Percentiles rank a stretch among this genome's conserved stretches.
phyloP scores from a whole-genome alignment of 1,140 invertebrate species.

The Delia radicum region DNA sequence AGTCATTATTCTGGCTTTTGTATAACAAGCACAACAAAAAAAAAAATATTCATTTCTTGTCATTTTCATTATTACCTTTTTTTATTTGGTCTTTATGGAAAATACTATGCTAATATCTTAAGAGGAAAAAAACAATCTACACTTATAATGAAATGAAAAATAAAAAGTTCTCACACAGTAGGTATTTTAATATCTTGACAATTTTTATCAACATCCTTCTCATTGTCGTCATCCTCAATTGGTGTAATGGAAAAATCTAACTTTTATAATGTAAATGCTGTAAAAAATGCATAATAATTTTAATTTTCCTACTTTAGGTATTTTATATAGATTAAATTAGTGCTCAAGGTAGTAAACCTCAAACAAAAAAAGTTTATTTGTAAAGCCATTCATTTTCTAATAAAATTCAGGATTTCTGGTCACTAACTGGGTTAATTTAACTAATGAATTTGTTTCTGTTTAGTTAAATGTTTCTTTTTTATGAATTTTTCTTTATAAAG shows the following conservation, averaged over 20 bases:
- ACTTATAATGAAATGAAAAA: background rate
- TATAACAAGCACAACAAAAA: no score
- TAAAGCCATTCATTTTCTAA: background rate
- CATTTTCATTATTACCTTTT: background rate
- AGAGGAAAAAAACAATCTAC: background rate
- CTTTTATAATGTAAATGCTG: background rate
- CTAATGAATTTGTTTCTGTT: background rate
- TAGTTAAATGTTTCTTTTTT: no score
- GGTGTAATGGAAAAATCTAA: background rate
- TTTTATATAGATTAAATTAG: background rate
- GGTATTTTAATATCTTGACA: background rate
- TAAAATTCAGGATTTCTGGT: background rate
- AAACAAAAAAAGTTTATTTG: background rate
- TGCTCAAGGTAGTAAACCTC: background rate
- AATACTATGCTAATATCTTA: background rate
- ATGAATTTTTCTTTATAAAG: background rate
- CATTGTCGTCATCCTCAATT: background rate
- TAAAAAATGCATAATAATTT: background rate
- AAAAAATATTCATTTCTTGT: background rate
- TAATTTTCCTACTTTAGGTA: background rate
- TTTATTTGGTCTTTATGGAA: slow-evolving; percentile 2
- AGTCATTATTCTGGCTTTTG: background rate
- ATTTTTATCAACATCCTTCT: background rate
- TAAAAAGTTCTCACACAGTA: background rate
- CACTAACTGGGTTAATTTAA: background rate